phyloP scores from a whole-genome alignment of 2,888 invertebrate species.

The Esperia sulphurella region DNA sequence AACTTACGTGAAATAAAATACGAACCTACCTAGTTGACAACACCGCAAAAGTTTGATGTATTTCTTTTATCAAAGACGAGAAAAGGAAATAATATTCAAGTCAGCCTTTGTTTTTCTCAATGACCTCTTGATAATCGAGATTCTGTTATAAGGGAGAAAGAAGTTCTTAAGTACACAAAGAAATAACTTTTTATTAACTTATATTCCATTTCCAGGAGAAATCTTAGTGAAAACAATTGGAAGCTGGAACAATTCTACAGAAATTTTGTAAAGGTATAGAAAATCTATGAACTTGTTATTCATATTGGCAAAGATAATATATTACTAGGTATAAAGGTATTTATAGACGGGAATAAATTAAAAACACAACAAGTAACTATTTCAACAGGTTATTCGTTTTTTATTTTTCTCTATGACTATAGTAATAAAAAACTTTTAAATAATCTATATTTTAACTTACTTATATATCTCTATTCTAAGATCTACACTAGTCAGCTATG shows the following conservation, averaged over 20 bases:
- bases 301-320: no score
- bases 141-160: conserved; percentile 24
- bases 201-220: conserved; percentile 24
- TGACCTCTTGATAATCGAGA: conserved; percentile 33
- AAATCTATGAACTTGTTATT: no score
- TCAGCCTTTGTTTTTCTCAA: conserved; percentile 30
- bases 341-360: conserved; percentile 12
- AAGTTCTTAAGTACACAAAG: conserved; percentile 24
- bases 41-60: background rate
- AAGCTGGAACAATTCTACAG: no score
- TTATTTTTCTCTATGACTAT: conserved; percentile 33
- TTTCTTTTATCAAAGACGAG: background rate
- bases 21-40: background rate
- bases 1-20: background rate
- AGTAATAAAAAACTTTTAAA: conserved; percentile 31
- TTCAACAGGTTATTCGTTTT: conserved; percentile 51
- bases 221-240: background rate
- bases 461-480: conserved; percentile 25
- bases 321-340: no score
- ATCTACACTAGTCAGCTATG: conserved; percentile 31
- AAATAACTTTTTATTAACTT: conserved; percentile 33
- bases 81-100: conserved; percentile 10
- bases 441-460: conserved; percentile 16
- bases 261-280: no score
- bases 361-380: conserved; percentile 35